Conservation (phyloP, 2,113 vertebrate species). For the Lutjanus erythropterus region DNA sequence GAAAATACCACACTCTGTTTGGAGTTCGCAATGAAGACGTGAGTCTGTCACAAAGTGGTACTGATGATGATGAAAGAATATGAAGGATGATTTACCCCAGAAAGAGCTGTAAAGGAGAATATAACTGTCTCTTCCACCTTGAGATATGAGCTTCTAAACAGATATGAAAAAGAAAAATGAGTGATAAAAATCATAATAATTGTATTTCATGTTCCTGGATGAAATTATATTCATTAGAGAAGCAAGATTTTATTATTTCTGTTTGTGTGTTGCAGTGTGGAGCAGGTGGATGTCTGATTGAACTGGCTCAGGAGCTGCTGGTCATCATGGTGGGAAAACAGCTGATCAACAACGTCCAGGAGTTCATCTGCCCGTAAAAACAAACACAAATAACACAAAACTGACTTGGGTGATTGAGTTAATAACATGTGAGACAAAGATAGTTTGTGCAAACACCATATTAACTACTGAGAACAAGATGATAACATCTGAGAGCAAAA, state of each 20-base stretch:
- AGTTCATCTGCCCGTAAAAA: constrained; percentile 83
- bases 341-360: constrained; percentile 85
- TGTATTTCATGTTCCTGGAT: not conserved
- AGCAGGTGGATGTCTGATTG: constrained; percentile 79
- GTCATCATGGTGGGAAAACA: constrained; percentile 88
- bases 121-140: not conserved
- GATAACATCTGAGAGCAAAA: too few species aligned
- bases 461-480: not conserved
- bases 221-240: not conserved
- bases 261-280: constrained; percentile 72
- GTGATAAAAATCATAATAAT: too few species aligned
- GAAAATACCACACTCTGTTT: constrained; percentile 84
- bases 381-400: not conserved
- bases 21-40: constrained; percentile 87
- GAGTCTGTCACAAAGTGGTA: constrained; percentile 62
- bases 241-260: not conserved
- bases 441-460: too few species aligned
- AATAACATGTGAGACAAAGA: not conserved
- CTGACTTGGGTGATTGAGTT: not conserved
- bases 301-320: constrained; percentile 87
- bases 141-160: not conserved
- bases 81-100: not conserved
- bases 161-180: not conserved
- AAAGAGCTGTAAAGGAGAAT: not conserved
- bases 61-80: not conserved